Evolutionary conservation across 2,888 invertebrate genomes (phyloP), one percentile per base, ranked within the genome.

Genomic region (Netelia melanura): DNA sequence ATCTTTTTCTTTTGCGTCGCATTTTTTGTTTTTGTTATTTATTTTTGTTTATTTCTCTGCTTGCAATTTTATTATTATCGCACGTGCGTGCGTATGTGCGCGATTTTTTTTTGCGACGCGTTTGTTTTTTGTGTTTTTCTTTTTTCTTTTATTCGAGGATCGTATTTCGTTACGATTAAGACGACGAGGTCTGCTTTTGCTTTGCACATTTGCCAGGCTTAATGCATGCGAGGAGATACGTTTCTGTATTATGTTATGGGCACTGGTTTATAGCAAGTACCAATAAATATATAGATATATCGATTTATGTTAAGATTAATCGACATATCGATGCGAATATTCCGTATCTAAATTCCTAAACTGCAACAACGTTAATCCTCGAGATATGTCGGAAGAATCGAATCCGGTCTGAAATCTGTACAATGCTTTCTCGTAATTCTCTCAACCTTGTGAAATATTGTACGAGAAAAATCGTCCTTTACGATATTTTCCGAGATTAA

Each of bases 111-210:
- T 30, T 30, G 30, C 17, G 17, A 17, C 17, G 17, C 17, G 25
- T 25, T 30, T 30, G 30, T 30, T 30, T 3, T 74, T 67, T 44
- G 11, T 65, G 38, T 23, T 11, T 17, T 30, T 14, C 3, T 5
- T 48, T 52, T 70, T 43, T 23, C 64, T 68, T 70, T 9, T 21
- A 54, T 43, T n/a, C 14, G 67, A 54, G 21, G 56, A 83, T 83
- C 83, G 79, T 75, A 71, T 83, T 79, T 83, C 79, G 75, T 79
- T 68, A 58, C 83, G 75, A 80, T 80, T 80, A 83, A 83, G 65
- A 64, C 65, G 64, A 61, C 56, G 30, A 67, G 48, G 65, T 30
- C 61, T 62, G 54, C 58, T 58, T 11, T 68, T 75, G 62, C 64
- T 70, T 43, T 62, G 43, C 68, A 70, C 25, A 48, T 70, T 76